Conservation (phyloP, 2,888 invertebrate species). For the Ochropleura plecta region DNA sequence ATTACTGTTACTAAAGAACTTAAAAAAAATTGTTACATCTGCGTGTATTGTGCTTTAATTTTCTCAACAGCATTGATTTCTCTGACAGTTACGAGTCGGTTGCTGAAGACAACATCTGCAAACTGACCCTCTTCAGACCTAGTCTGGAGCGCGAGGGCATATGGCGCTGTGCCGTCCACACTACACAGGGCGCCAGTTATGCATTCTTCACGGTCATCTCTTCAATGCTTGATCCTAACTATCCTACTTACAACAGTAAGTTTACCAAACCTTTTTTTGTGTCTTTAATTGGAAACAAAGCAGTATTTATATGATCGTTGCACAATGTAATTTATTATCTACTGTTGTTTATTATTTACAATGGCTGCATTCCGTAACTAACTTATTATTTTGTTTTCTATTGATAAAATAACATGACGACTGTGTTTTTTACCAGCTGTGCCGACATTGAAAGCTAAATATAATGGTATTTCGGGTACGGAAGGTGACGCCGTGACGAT, state of each 20-base stretch:
- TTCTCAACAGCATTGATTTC: not conserved
- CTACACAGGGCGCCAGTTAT: constrained; percentile 73
- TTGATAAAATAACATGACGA: no score
- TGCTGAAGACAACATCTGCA: constrained; percentile 73
- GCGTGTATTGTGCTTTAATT: not conserved
- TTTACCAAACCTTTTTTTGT: not conserved
- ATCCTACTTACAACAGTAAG: not conserved
- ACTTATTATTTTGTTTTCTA: no score
- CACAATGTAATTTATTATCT: not conserved
- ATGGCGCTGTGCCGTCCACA: constrained; percentile 85
- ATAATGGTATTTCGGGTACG: not conserved
- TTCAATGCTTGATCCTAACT: not conserved
- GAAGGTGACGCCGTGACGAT: constrained; percentile 73
- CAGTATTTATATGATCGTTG: not conserved
- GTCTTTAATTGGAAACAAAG: not conserved
- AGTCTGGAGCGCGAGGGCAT: constrained; percentile 70
- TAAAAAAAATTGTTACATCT: no score
- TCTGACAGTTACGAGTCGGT: constrained; percentile 70
- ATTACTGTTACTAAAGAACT: not conserved
- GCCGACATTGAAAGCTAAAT: constrained; percentile 67
- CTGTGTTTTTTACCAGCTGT: constrained; percentile 62
- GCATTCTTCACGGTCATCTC: constrained; percentile 71
- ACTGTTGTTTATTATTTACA: not conserved
- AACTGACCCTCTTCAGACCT: constrained; percentile 75
- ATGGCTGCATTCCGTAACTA: not conserved